These are phyloP conservation scores for Todus mexicanus DNA, from an alignment of 2,797 vertebrate species.

Conservation along the genomic window DNA sequence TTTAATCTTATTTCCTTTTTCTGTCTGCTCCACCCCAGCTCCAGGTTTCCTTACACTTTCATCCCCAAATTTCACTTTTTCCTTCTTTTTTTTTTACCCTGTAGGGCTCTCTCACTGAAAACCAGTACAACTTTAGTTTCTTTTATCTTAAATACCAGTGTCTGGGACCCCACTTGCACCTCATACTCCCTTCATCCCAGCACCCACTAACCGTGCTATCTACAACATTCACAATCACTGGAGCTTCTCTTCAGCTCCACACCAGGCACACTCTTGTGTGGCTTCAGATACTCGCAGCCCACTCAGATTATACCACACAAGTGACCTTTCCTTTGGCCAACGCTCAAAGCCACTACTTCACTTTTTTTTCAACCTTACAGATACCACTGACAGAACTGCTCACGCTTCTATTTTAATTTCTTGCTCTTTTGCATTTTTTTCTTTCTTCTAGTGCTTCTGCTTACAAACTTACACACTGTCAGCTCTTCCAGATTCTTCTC, in stretches of 20 bases:
- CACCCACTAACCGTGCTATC: fast-evolving
- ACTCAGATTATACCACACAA: neutral
- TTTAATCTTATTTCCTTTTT: neutral
- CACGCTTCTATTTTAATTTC: neutral
- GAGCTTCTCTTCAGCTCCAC: neutral
- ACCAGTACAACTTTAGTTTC: neutral
- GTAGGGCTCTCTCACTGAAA: fast-evolving
- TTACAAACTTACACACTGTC: neutral
- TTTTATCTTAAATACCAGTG: neutral
- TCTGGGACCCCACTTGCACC: too few relatives aligned
- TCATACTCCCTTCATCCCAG: neutral
- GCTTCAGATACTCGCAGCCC: neutral
- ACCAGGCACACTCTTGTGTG: neutral
- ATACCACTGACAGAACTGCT: neutral
- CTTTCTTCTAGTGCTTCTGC: neutral
- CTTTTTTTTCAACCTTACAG: neutral
- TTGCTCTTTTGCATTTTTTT: neutral
- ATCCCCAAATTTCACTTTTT: neutral
- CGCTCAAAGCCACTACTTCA: neutral
- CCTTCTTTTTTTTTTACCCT: neutral
- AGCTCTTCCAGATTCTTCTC: neutral
- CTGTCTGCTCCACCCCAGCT: neutral
- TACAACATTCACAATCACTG: neutral
- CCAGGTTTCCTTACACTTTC: neutral
- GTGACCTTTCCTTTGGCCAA: neutral